phyloP scores from a whole-genome alignment of 2,113 vertebrate genomes.

The Tragelaphus strepsiceros region DNA sequence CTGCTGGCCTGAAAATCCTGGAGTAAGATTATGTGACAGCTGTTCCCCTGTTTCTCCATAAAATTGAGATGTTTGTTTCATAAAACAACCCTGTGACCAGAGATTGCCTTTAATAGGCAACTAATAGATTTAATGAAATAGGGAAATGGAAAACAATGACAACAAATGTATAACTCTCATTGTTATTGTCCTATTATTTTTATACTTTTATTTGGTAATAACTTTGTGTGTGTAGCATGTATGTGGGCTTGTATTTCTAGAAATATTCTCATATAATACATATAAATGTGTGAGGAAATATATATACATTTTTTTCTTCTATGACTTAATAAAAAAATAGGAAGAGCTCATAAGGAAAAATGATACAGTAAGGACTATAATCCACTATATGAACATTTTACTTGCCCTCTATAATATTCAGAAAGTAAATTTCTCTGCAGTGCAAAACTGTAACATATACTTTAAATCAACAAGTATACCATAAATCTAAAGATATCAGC shows the following conservation, averaged over 20 bases:
- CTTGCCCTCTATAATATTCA: not conserved
- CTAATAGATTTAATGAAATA: not conserved
- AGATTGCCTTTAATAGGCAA: not conserved
- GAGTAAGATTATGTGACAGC: slow-evolving; percentile 8
- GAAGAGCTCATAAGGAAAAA: not conserved
- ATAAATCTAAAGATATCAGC: not conserved
- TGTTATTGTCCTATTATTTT: not conserved
- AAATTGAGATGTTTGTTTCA: slow-evolving; percentile 39
- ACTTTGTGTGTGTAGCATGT: not conserved
- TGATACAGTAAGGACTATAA: not conserved
- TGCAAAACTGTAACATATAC: not conserved
- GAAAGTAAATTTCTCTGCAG: not conserved
- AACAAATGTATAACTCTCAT: not conserved
- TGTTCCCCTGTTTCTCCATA: not conserved
- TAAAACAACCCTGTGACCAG: not conserved
- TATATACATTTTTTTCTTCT: not conserved
- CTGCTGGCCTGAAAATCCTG: not conserved
- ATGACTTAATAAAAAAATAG: not conserved
- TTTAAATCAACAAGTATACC: not conserved
- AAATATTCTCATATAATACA: not conserved
- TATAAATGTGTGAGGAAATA: not conserved
- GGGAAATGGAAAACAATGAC: not conserved
- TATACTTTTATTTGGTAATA: not conserved
- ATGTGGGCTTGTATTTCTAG: not conserved
- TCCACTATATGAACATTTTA: not conserved